Conservation (phyloP, 1,140 invertebrate genomes). For the Oscheius sp. region DNA sequence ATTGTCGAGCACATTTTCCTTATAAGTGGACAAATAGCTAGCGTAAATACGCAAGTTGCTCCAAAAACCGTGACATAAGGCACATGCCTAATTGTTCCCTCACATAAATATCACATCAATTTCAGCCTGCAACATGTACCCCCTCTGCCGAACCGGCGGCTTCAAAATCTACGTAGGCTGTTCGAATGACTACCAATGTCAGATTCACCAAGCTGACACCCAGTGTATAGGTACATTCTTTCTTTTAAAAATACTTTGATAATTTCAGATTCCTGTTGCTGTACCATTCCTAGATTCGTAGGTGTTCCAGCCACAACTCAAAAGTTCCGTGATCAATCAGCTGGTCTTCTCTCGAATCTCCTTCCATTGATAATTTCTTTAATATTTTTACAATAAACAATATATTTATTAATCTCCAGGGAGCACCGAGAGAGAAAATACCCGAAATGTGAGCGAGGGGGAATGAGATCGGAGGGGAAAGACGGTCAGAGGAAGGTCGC, state of each 20-base stretch:
- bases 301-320: not conserved
- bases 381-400: slow-evolving; percentile 4
- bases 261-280: slow-evolving; percentile 22
- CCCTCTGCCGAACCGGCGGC: slow-evolving; percentile 12
- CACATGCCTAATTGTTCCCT: not conserved
- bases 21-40: too few relatives aligned
- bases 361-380: not conserved
- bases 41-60: too few relatives aligned
- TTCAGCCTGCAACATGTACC: slow-evolving; percentile 28
- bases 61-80: too few relatives aligned
- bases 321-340: not conserved
- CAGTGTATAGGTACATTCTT: slow-evolving; percentile 6
- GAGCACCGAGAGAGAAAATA: not conserved
- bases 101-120: not conserved
- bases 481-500: slow-evolving; percentile 26
- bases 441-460: slow-evolving; percentile 10
- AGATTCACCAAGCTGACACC: not conserved
- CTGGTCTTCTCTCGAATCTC: not conserved
- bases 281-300: slow-evolving; percentile 3
- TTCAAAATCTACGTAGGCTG: slow-evolving; percentile 26
- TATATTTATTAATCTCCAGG: not conserved
- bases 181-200: not conserved
- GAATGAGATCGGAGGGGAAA: not conserved
- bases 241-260: not conserved
- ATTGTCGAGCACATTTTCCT: too few relatives aligned